Evolutionary conservation across 2,797 vertebrate genomes (phyloP), one percentile per base, ranked within the genome.

Genomic region (Lepus oiostolus): DNA sequence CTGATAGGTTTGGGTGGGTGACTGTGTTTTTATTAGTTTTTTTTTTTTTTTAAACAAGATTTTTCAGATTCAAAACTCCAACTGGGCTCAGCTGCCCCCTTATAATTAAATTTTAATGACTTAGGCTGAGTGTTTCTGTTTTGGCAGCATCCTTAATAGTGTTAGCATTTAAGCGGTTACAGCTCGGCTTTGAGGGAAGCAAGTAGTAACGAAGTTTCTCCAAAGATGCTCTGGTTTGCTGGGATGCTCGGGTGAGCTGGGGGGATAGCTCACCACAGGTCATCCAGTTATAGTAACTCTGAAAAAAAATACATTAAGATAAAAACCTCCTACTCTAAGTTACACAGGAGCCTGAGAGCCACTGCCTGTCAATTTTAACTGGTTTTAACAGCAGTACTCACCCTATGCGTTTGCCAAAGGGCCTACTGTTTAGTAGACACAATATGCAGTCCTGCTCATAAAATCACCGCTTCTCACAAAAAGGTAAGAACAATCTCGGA

Each of bases 31-130:
- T 94, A 71, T 7, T 95, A 42, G 0, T 2, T 4, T 93, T 96
- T 58, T 58, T 58, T 35, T 58, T 58, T 94, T 97, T 96, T 94
- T 11, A 85, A 63, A 85, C 92, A 19, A 96, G 97, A 96, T 94
- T 97, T 97, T 98, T 98, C 84, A 4, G 89, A 98, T 95, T 98
- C 95, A 91, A 93, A 98, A 97, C 89, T 96, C 93, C 85, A 95
- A 93, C 72, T 95, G 97, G 98, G 98, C 98, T 98, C 98, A 98
- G 98, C 98, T 98, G 98, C 98, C 98, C 98, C 97, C 97, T 98
- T 93, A 83, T 98, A 98, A 98, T 98, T 98, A 98, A 98, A 98
- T 98, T 98, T 98, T 98, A 98, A 98, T 98, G 98, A 98, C 96
- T 97, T 86, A 94, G 98, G 97, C 98, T 88, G 97, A 97, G 96